Evolutionary conservation across 2,797 vertebrate species (phyloP).

Genomic region (Cetoscarus ocellatus): DNA sequence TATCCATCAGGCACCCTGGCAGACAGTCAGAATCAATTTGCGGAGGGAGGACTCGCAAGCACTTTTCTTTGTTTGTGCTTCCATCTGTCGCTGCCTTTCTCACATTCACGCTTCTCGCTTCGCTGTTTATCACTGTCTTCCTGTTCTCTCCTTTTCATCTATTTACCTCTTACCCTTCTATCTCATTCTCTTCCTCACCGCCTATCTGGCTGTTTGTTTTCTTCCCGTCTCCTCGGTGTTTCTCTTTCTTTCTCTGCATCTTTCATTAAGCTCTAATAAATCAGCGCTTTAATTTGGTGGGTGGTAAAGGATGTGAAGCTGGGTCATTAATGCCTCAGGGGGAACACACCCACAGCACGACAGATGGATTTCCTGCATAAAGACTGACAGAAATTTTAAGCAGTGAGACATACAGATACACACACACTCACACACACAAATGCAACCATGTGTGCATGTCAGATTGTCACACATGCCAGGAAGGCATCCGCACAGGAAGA

Average conservation of each 20-base stretch:
- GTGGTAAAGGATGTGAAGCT: slow-evolving; percentile 56
- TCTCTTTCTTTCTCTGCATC: slow-evolving; percentile 25
- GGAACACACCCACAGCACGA: slow-evolving; percentile 33
- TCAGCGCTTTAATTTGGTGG: slow-evolving; percentile 66
- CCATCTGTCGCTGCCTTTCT: slow-evolving; percentile 54
- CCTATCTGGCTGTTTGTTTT: slow-evolving; percentile 39
- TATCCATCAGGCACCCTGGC: slow-evolving; percentile 73
- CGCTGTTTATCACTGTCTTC: slow-evolving; percentile 59
- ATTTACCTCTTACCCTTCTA: slow-evolving; percentile 41
- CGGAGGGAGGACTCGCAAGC: slow-evolving; percentile 47
- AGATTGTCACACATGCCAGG: slow-evolving; percentile 42
- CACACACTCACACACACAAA: slow-evolving; percentile 7
- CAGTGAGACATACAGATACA: slow-evolving; percentile 1
- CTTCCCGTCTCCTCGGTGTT: slow-evolving; percentile 9
- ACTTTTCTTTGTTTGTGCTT: slow-evolving; percentile 65
- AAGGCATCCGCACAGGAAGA: slow-evolving; percentile 26
- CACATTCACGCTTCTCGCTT: slow-evolving; percentile 40
- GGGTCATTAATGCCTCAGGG: slow-evolving; percentile 50
- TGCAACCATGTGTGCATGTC: slow-evolving; percentile 33
- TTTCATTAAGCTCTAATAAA: slow-evolving; percentile 71
- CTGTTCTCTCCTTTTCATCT: slow-evolving; percentile 50
- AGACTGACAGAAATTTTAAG: slow-evolving; percentile 44
- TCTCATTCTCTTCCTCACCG: slow-evolving; percentile 31
- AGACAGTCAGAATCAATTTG: slow-evolving; percentile 78
- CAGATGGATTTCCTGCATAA: slow-evolving; percentile 54